These are phyloP conservation scores for Apis laboriosa DNA, from an alignment of 1,140 invertebrate species.

Conservation along the genomic window DNA sequence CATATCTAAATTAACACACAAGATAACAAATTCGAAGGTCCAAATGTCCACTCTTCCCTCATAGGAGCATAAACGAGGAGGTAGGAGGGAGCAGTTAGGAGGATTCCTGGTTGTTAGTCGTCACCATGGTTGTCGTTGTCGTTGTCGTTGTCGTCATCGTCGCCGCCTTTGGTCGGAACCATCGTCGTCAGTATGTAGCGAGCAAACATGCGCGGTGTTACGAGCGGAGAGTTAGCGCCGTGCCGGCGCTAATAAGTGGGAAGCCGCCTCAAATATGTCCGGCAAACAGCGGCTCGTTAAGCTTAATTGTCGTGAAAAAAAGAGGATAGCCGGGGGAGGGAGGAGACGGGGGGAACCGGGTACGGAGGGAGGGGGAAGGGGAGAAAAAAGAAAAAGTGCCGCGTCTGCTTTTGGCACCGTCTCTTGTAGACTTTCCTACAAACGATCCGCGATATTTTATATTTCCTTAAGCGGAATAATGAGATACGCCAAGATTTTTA, in stretches of 20 bases:
- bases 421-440: conserved; percentile 39
- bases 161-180: conserved; percentile 37
- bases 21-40: no score
- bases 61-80: conserved; percentile 36
- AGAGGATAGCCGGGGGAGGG: conserved; percentile 30
- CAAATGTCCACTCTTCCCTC: no score
- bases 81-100: conserved; percentile 42
- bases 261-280: conserved; percentile 73
- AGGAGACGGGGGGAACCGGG: no score
- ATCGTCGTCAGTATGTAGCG: conserved; percentile 48
- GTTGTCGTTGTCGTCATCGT: conserved; percentile 12
- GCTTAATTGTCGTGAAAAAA: conserved; percentile 71
- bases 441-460: conserved; percentile 35
- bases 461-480: conserved; percentile 37
- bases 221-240: conserved; percentile 68
- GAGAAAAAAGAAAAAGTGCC: conserved; percentile 19
- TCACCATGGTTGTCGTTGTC: conserved; percentile 4
- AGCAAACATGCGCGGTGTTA: conserved; percentile 67
- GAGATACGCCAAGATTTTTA: conserved; percentile 11
- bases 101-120: conserved; percentile 29
- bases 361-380: neutral
- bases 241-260: conserved; percentile 72
- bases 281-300: conserved; percentile 73
- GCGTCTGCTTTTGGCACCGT: conserved; percentile 49
- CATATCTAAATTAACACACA: neutral